Evolutionary conservation across 2,113 vertebrate species (phyloP).

Genomic region (Ondatra zibethicus): DNA sequence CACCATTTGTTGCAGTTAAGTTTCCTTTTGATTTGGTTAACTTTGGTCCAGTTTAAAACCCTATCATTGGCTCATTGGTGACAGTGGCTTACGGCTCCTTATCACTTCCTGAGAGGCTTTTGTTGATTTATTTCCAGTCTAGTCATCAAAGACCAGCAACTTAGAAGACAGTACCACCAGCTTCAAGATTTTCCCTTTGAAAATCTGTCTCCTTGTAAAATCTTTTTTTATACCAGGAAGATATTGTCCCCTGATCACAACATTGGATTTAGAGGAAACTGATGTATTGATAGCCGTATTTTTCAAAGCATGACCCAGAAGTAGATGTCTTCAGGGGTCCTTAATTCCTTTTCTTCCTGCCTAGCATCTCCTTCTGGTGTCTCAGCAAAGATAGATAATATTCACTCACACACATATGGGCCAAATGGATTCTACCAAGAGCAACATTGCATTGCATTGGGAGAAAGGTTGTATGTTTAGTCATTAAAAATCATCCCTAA

Average conservation of each 20-base stretch:
- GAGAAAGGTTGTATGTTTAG: neutral
- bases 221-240: neutral
- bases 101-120: neutral
- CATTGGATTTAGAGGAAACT: neutral
- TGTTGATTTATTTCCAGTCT: neutral
- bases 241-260: neutral
- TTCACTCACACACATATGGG: neutral
- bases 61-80: neutral
- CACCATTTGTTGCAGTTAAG: neutral
- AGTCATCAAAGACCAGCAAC: neutral
- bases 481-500: neutral
- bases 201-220: neutral
- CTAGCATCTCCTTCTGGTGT: too few species aligned
- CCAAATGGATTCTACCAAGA: neutral
- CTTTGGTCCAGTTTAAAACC: neutral
- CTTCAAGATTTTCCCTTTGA: neutral
- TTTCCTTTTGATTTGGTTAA: neutral
- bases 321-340: neutral
- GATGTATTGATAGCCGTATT: neutral
- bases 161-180: neutral
- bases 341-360: neutral
- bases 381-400: neutral
- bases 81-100: too few species aligned
- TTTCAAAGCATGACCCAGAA: neutral
- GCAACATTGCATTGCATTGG: neutral